Base-by-base conservation (phyloP, 2,888 invertebrate species). In the Prosopocoilus inquinatus region DNA sequence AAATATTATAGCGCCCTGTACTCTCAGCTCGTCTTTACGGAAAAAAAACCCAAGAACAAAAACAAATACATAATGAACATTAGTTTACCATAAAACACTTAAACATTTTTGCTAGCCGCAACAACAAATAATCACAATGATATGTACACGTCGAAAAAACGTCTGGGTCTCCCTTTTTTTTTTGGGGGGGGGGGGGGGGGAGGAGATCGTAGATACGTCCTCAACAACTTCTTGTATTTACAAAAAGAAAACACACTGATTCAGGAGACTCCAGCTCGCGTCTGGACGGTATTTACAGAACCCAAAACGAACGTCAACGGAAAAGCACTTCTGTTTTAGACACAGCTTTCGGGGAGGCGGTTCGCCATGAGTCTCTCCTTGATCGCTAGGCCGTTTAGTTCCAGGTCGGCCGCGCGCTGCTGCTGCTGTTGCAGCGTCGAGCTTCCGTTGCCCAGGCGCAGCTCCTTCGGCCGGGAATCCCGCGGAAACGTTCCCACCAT, bases 281-380 rank as follows among this genome's bases (percentile, higher is more conserved):
- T 35, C 61, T 64, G 66, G 67, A 68, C 67, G 66, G 67, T 60
- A 65, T 60, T 54, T 52, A 62, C 63, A 47, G 49, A 57, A 53
- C 33, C 35, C 47, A 53, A 50, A 12, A 49, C 4, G 43, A 50
- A 55, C 9, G 8, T 11, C 7, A 28, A 28, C 16, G 12, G n/a
- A 49, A 43, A 45, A 11, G 12, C 57, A 46, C 39, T 51, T 55
- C 13, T 52, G 36, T 41, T 70, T 86, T 89, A 92, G 70, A 92
- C 92, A 80, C 91, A 92, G 75, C 91, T 91, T 79, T 92, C 92
- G 43, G 92, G 92, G 73, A 92, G 86, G 73, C 91, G 86, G 75
- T 89, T 89, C 70, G 91, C 90, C 82, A 91, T 90, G 60, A 92
- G 84, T 72, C 91, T 86, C 78, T 91, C 90, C 77, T 91, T 92